Evolutionary conservation across 2,113 vertebrate genomes (phyloP), one percentile per base, ranked within the genome.

Genomic region (Channa argus): DNA sequence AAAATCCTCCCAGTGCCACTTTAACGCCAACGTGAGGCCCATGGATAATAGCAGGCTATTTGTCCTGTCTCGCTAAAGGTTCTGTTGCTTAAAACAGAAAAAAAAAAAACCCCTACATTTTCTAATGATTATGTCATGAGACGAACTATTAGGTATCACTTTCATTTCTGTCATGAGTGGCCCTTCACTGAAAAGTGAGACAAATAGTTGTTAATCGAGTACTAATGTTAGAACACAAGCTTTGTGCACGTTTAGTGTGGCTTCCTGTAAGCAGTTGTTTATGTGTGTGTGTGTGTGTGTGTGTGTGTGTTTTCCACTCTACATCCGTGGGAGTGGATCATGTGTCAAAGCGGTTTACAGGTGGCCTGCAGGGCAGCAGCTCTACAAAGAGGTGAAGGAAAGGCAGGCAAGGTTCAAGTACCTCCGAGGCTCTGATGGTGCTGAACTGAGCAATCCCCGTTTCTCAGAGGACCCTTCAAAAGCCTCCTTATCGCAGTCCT

Each of bases 341-440:
- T 88, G 83, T 94, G 89, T 94, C 92, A 88, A 67, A 86, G 88
- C 68, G 85, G 86, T 91, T 92, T 89, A 90, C 92, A 93, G 93
- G 92, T 94, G 91, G 88, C 91, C 86, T 88, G 84, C 82, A 80
- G 91, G 86, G 86, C 86, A 90, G 89, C 76, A 41, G 82, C 81
- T 82, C 81, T 77, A 82, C 82, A 76, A 84, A 84, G 87, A 84
- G 86, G 88, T 86, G 86, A 65, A 71, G 78, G 66, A 45, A 79
- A 82, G 83, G 79, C 83, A 79, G 88, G 45, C 78, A 71, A 43
- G 87, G 84, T 85, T 91, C 86, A 88, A 92, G 91, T 90, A 86
- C 82, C 80, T 87, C 80, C 15, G 88, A 83, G 82, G 83, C 83
- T 82, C 53, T 74, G 67, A 82, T 82, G 80, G 69, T 63, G 68